These are phyloP conservation scores for Proterorhinus semilunaris DNA, from an alignment of 2,113 vertebrate species.

Conservation along the genomic window DNA sequence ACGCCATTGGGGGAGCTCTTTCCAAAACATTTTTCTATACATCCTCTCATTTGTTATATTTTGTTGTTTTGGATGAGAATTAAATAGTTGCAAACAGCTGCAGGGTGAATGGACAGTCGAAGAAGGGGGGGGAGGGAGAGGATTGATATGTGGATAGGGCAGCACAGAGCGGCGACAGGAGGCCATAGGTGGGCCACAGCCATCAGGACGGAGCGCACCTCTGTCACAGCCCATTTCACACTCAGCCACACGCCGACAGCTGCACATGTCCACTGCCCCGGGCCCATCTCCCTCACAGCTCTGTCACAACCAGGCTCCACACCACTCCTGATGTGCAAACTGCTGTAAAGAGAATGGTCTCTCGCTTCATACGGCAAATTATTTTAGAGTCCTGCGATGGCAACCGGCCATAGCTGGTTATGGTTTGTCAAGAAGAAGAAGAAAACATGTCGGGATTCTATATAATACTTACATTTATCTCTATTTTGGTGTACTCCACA, in stretches of 20 bases:
- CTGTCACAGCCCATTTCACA: slow-evolving; percentile 48
- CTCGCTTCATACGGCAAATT: background rate
- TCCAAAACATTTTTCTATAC: background rate
- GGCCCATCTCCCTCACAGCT: background rate
- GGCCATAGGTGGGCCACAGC: slow-evolving; percentile 31
- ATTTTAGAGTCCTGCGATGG: background rate
- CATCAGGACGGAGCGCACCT: slow-evolving; percentile 8
- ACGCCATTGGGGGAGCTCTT: background rate
- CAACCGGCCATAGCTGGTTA: too few relatives aligned
- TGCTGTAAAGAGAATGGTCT: background rate
- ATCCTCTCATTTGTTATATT: background rate
- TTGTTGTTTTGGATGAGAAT: background rate
- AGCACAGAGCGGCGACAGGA: slow-evolving; percentile 36
- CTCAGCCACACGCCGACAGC: slow-evolving; percentile 1
- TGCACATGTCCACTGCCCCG: background rate
- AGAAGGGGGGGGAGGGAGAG: background rate
- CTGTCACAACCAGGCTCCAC: background rate
- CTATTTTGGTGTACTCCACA: too few relatives aligned
- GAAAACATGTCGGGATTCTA: too few relatives aligned
- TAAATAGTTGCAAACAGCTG: background rate
- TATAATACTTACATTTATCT: too few relatives aligned
- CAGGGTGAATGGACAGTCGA: background rate
- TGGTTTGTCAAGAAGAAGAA: too few relatives aligned
- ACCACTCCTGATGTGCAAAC: background rate
- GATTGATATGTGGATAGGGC: slow-evolving; percentile 10